These are phyloP conservation scores for Dicentrarchus labrax DNA, from an alignment of 2,113 vertebrate species.

Conservation along the genomic window DNA sequence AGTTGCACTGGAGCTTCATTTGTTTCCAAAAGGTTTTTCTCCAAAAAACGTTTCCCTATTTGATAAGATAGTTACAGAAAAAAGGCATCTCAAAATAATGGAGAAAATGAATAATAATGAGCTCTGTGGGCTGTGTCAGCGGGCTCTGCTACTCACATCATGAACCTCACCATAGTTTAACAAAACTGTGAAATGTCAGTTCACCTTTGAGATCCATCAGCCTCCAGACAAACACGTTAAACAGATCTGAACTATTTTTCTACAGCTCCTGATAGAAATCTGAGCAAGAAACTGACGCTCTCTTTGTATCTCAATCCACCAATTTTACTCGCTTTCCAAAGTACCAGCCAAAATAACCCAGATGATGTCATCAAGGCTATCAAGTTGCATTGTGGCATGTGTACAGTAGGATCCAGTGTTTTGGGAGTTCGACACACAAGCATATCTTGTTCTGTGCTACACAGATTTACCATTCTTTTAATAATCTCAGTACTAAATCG, in stretches of 20 bases:
- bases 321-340: neutral
- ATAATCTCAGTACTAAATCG: neutral
- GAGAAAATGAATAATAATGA: too few species aligned
- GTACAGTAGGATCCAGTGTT: neutral
- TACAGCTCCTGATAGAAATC: neutral
- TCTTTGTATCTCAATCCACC: neutral
- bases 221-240: neutral
- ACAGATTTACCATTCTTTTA: neutral
- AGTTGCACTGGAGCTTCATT: neutral
- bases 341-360: neutral
- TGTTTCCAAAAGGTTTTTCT: neutral
- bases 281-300: neutral
- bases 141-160: too few species aligned
- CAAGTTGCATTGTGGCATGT: neutral
- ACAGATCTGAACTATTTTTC: neutral
- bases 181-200: too few species aligned
- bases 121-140: too few species aligned
- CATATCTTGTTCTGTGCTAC: neutral
- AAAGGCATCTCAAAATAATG: too few species aligned
- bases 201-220: neutral
- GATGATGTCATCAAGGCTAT: neutral
- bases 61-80: neutral
- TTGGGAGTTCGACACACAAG: neutral
- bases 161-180: too few species aligned
- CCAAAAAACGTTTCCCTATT: neutral